Base-by-base conservation (phyloP, 2,797 vertebrate genomes). In the Acridotheres tristis region DNA sequence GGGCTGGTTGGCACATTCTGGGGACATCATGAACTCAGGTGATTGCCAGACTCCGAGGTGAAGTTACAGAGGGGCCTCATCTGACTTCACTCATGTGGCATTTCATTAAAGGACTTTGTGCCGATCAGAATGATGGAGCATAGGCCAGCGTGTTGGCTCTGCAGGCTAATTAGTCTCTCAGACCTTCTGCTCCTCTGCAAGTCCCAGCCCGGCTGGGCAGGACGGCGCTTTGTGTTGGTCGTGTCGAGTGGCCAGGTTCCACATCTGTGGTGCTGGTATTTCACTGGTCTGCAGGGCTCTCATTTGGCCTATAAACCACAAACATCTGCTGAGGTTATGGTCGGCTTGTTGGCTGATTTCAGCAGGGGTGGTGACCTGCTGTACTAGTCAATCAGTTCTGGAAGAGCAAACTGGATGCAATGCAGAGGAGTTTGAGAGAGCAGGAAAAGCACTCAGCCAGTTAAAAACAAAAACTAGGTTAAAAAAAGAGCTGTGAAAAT, bases 131-230 rank as follows among this genome's bases (percentile, higher is more conserved):
- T 93, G 95, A 94, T 74, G 86, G 85, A 94, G 91, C 89, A n/a
- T 50, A 92, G 97, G 94, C 97, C 97, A 97, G 71, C 21, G 1
- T 4, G 15, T 48, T 85, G 88, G 83, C 94, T 89, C 66, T 76
- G 95, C 95, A 63, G 97, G 96, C 97, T 97, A 96, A 97, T 98
- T 97, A 97, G 95, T 95, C 94, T 78, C 88, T 96, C 96, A 95
- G 94, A 97, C 97, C 97, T 97, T 97, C 97, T 97, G 97, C 97
- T 97, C 95, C 91, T 65, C 96, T 97, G 97, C 78, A 98, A 97
- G 93, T 92, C 96, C 95, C 67, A 71, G 95, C 90, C 68, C 85
- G 67, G 96, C 97, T 95, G 97, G 97, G 95, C 48, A 53, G 89
- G 88, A 82, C 0, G 1, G 76, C 34, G 45, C 87, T 95, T 95